Evolutionary conservation across 2,888 invertebrate species (phyloP).

Genomic region (Himalopsyche tibetana): DNA sequence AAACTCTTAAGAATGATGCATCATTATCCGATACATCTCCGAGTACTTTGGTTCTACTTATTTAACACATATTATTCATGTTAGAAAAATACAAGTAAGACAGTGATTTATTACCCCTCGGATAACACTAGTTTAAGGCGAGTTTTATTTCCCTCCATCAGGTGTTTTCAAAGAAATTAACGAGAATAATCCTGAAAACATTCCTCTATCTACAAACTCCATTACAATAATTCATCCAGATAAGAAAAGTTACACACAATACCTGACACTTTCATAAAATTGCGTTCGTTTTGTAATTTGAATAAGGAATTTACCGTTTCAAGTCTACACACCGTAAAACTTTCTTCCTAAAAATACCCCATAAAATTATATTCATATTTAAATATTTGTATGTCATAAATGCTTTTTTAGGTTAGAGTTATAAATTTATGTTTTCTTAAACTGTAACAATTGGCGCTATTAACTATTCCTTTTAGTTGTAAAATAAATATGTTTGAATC

Average conservation of each 20-base stretch:
- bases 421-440: no score
- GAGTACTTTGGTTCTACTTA: background rate
- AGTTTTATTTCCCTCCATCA: conserved; percentile 33
- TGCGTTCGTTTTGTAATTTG: conserved; percentile 27
- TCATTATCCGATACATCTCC: background rate
- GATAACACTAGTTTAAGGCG: conserved; percentile 24
- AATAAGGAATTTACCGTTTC: no score
- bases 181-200: conserved; percentile 8
- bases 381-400: no score
- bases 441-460: no score
- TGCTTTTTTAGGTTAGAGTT: no score
- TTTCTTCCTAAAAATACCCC: background rate
- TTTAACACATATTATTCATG: conserved; percentile 12
- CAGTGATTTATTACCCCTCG: conserved; percentile 14
- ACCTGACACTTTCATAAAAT: conserved; percentile 40
- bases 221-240: conserved; percentile 40
- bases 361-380: no score
- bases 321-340: background rate
- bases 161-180: conserved; percentile 36
- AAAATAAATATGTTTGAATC: no score
- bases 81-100: conserved; percentile 31
- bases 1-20: no score
- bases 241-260: conserved; percentile 43
- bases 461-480: no score
- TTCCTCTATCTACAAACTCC: conserved; percentile 35